Base-by-base conservation (phyloP, 35 echinoderm and acorn worm genomes). In the Apostichopus japonicus region DNA sequence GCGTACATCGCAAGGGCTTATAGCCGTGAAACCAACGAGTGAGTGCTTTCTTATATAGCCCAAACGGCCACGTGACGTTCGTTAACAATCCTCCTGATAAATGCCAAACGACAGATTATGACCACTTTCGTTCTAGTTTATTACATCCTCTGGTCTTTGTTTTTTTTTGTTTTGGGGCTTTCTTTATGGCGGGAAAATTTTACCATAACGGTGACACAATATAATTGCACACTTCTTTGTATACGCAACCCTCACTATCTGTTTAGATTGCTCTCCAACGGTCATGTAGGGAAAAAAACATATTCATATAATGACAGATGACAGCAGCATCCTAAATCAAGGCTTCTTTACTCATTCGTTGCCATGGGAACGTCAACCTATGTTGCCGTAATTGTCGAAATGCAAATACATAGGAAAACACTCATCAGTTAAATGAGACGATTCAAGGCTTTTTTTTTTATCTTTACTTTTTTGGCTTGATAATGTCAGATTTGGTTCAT, bases 401-500 rank as follows among this genome's bases (percentile, higher is more conserved):
- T 24, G 6, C 27, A 84, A 55, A 57, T 84, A n/a, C 17, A 84
- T 10, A 58, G 78, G 54, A 44, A 80, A 57, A 58, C n/a, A 58
- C 23, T 23, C 81, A 59, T 84, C 55, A 54, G 24, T n/a, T 84
- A 58, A 84, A 84, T 84, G 81, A 84, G 56, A 84, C 56, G 16
- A 53, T 57, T 84, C 81, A 84, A 57, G 71, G 71, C 4, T 75
- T 21, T 23, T 7, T 73, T 24, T 75, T 75, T n/a, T 44, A 1
- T 0, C 5, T 67, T 67, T 65, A 0, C 63, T 67, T 19, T 10
- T 67, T 55, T 54, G 0, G 33, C 33, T 44, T 83, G 79, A 53
- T 58, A 84, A 55, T 57, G 81, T 54, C 54, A 59, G n/a, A 84
- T 84, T 54, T 84, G 55, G n/a, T 84, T 57, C 54, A 84, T 84